phyloP scores from a whole-genome alignment of 1,140 invertebrate species.

The Oncopodura yosiiana region DNA sequence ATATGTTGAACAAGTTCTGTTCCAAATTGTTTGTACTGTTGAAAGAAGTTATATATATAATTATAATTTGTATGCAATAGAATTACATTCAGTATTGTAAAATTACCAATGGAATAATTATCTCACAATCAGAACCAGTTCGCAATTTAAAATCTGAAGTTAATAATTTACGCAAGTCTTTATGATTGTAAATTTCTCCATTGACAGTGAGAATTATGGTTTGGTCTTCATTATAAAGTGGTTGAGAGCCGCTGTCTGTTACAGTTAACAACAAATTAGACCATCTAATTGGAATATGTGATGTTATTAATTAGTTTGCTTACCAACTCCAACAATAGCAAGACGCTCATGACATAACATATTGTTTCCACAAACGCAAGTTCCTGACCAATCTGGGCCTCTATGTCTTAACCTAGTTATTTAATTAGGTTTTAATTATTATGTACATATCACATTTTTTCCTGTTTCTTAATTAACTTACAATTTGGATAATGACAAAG shows the following conservation, averaged over 20 bases:
- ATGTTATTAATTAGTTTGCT: conserved; percentile 2
- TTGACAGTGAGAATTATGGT: conserved; percentile 17
- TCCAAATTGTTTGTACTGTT: conserved; percentile 6
- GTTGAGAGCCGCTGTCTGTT: conserved; percentile 15
- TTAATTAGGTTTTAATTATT: neutral
- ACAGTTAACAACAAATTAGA: neutral
- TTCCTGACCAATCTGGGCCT: conserved; percentile 17
- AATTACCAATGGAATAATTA: conserved; percentile 14
- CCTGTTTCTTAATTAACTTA: neutral
- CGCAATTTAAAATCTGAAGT: neutral
- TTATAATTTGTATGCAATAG: neutral
- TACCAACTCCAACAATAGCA: conserved; percentile 16
- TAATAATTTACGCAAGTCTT: conserved; percentile 10
- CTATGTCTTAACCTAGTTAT: conserved; percentile 1
- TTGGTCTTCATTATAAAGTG: conserved; percentile 10
- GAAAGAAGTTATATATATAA: neutral
- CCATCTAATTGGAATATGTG: neutral
- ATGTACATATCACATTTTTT: neutral
- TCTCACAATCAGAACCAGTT: conserved; percentile 21
- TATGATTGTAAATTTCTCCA: conserved; percentile 20
- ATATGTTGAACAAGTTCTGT: conserved; percentile 1
- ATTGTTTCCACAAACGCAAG: neutral
- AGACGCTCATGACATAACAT: conserved; percentile 17
- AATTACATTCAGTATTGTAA: too few relatives aligned
- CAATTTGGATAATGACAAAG: conserved; percentile 9